Evolutionary conservation across 2,888 invertebrate genomes (phyloP).

Genomic region (Carabus problematicus): DNA sequence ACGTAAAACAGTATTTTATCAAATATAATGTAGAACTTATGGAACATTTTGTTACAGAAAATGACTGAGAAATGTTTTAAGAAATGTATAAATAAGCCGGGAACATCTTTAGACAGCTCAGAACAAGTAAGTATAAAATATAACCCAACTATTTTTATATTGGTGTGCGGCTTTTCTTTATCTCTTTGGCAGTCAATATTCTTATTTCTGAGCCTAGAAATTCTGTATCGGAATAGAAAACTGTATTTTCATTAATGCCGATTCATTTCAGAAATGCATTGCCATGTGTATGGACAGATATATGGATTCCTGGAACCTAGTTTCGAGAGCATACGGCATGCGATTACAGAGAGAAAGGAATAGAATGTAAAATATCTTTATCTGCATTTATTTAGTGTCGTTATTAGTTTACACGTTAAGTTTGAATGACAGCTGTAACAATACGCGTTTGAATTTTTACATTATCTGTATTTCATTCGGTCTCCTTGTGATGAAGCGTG

Average conservation of each 20-base stretch:
- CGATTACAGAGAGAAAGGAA: slow-evolving; percentile 82
- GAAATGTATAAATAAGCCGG: slow-evolving; percentile 92
- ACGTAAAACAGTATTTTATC: slow-evolving; percentile 46
- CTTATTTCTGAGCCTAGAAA: too few relatives aligned
- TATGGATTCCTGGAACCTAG: slow-evolving; percentile 95
- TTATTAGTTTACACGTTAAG: slow-evolving; percentile 37
- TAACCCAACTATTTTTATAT: not conserved
- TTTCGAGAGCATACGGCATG: slow-evolving; percentile 86
- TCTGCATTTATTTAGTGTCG: slow-evolving; percentile 28
- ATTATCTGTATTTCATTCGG: not conserved
- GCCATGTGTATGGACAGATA: slow-evolving; percentile 99
- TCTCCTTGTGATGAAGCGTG: not conserved
- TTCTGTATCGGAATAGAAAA: too few relatives aligned
- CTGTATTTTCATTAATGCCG: slow-evolving; percentile 18
- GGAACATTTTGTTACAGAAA: slow-evolving; percentile 69
- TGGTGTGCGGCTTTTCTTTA: not conserved
- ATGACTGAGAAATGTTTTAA: slow-evolving; percentile 98
- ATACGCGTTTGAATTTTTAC: not conserved
- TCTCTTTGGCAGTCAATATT: too few relatives aligned
- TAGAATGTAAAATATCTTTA: slow-evolving; percentile 48
- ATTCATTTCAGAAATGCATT: slow-evolving; percentile 83
- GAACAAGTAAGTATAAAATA: slow-evolving; percentile 69
- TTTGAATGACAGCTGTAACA: slow-evolving; percentile 24
- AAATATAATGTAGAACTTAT: not conserved
- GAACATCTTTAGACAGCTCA: slow-evolving; percentile 84